Conservation (phyloP, 2,113 vertebrate genomes). For the Stercorarius parasiticus region DNA sequence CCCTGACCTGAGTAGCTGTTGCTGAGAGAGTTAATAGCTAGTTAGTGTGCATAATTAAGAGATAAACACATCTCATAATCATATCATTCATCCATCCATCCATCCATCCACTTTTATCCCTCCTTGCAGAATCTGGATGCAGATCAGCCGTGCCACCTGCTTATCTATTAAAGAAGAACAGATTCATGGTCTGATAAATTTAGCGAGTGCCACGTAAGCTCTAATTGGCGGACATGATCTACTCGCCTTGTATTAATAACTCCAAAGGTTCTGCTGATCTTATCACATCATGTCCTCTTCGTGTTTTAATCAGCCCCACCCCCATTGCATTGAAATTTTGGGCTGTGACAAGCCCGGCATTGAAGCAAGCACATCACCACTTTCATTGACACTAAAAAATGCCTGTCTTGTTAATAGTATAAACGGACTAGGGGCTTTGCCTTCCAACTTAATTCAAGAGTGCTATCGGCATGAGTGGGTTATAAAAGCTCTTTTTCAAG, state of each 20-base stretch:
- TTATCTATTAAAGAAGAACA: slow-evolving; percentile 33
- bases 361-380: not conserved
- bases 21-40: not conserved
- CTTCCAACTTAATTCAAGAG: slow-evolving; percentile 40
- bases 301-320: slow-evolving; percentile 9
- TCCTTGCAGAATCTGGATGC: not conserved
- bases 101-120: not conserved
- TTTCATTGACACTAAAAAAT: slow-evolving; percentile 29
- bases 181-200: slow-evolving; percentile 27
- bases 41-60: not conserved
- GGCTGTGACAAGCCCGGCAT: not conserved
- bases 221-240: not conserved
- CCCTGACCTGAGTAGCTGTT: not conserved
- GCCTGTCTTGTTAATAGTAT: slow-evolving; percentile 46
- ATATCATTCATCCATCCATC: not conserved
- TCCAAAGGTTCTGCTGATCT: slow-evolving; percentile 27
- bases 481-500: slow-evolving; percentile 56
- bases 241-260: not conserved
- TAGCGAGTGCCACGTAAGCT: not conserved
- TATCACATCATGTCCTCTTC: slow-evolving; percentile 5
- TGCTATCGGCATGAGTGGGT: slow-evolving; percentile 7
- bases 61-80: not conserved
- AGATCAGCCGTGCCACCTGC: not conserved
- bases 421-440: slow-evolving; percentile 33
- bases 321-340: not conserved